Base-by-base conservation (phyloP, 1,140 invertebrate species). In the Halesus radiatus region DNA sequence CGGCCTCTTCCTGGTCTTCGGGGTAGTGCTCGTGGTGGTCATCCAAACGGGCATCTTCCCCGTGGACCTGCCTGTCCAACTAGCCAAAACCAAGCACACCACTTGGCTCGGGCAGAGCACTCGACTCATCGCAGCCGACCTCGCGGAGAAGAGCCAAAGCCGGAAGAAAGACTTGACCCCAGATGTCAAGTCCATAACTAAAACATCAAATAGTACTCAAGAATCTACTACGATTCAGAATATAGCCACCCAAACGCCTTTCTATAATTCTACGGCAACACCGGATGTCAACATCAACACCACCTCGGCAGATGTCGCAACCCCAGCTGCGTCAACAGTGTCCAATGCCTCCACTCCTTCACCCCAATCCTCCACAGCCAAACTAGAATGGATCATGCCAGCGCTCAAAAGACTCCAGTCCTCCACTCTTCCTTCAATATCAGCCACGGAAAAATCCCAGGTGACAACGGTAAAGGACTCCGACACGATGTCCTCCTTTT, bases 191-290 rank as follows among this genome's bases (percentile, higher is more conserved):
- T 18, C 10, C 18, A 13, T 16, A 60, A 64, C 22, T 26, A 78
- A 18, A 85, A 88, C 87, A 84, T 87, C 37, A 45, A 45, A 45
- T 45, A 13, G 37, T 87, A 82, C 84, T 88, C 15, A 86, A 86
- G 81, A 84, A 86, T 68, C 81, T 81, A 23, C 80, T 85, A 50
- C 86, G 10, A 22, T 45, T 45, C 8, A 45, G 37, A 45, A 45
- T 45, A 45, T 45, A 45, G 37, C 37, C 37, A 45, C 37, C 37
- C 37, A 50, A 22, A 50, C 8, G 22, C 58, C 52, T 20, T 72
- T 13, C 37, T 45, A 23, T n/a, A 45, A 52, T 10, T 50, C 68
- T 8, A 32, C 62, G 13, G 29, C 7, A 16, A 13, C 45, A n/a
- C 45, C n/a, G 3, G 68, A 72, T 7, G 45, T 22, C 7, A 45